Percentiles rank a stretch among this genome's conserved stretches.
These are phyloP conservation scores for Homarus gammarus DNA, from an alignment of 2,888 invertebrate genomes.

Conservation along the genomic window DNA sequence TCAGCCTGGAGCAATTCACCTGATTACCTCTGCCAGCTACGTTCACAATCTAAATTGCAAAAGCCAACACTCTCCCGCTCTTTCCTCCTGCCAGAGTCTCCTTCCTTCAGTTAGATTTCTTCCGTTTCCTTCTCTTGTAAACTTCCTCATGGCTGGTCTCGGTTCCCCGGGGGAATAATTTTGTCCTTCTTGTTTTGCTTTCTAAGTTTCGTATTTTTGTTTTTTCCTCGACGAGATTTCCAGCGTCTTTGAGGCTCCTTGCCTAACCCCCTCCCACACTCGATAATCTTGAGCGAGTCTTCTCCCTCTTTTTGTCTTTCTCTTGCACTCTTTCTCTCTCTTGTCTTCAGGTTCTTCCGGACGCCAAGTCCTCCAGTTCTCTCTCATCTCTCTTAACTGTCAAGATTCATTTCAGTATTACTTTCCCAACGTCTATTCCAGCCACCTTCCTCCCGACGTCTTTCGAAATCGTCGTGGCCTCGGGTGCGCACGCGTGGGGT, in stretches of 20 bases:
- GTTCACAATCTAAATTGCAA: background rate
- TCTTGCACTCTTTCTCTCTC: too few species aligned
- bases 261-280: background rate
- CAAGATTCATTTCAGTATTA: too few species aligned
- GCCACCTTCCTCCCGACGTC: background rate
- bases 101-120: background rate
- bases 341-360: too few species aligned
- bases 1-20: background rate
- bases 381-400: too few species aligned
- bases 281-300: too few species aligned
- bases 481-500: slow-evolving; percentile 1
- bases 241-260: background rate
- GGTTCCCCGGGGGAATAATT: background rate
- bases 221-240: too few species aligned
- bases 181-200: too few species aligned
- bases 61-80: background rate
- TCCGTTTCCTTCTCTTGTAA: background rate
- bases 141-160: background rate
- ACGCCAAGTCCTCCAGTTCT: too few species aligned
- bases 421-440: too few species aligned
- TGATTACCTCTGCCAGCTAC: background rate
- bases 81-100: background rate
- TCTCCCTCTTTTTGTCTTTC: too few species aligned
- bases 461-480: background rate
- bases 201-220: too few species aligned